Evolutionary conservation across 2,888 invertebrate species (phyloP), one percentile per base, ranked within the genome.

Genomic region (Eudemis profundana): DNA sequence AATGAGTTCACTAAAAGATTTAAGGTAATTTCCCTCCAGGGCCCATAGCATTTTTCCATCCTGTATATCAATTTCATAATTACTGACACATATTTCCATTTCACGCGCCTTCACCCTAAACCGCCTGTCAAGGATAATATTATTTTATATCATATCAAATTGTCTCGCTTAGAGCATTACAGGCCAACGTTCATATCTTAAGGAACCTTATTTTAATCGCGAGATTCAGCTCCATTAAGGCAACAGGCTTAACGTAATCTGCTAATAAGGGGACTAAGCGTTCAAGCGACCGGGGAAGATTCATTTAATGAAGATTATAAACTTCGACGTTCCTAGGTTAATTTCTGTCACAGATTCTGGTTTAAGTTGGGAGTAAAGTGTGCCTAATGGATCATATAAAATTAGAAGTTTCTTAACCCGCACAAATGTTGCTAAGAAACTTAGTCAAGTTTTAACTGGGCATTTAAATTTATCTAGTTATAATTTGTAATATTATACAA

Each of bases 271-370:
- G 64, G 59, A 59, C 64, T 65, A 53, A 59, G 60, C 51, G 65
- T 60, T 60, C 51, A 60, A 40, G 59, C 65, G 59, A 65, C 65
- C 51, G 60, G 65, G 51, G 36, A 46, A 65, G 59, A 65, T 65
- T 65, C 51, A 60, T 65, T 64, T 65, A 60, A 65, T 53, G 65
- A 53, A 65, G 65, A 65, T 65, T 65, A 65, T 60, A 65, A 65
- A 65, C 59, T 60, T 60, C 65, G 51, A 65, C 57, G 50, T 57
- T 60, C 53, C 51, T 65, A 51, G 65, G 59, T 53, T 59, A 59
- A 51, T 40, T 65, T 59, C 59, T 65, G 63, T 57, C 42, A 44
- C 50, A 50, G 40, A 23, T 50, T 57, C 27, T 44, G 36, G 27
- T 29, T 54, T 19, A 56, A 36, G 42, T 57, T 64, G 15, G 50